These are phyloP conservation scores for Acyrthosiphon pisum DNA, from an alignment of 1,140 invertebrate genomes.

Conservation along the genomic window DNA sequence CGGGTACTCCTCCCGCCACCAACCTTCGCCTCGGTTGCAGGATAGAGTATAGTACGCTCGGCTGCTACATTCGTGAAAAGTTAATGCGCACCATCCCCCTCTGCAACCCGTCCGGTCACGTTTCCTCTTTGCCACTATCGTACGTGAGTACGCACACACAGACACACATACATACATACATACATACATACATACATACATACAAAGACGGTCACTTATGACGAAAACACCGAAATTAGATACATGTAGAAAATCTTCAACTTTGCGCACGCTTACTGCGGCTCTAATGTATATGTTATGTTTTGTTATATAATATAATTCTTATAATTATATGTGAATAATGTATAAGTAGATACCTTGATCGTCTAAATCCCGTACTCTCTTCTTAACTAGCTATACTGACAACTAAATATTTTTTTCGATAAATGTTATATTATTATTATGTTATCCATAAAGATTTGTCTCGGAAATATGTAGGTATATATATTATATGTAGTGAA, in stretches of 20 bases:
- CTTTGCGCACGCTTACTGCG: background rate
- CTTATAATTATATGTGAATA: background rate
- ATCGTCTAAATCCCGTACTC: background rate
- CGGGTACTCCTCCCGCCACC: background rate
- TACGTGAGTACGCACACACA: background rate
- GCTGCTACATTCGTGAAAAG: conserved; percentile 29
- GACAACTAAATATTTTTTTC: background rate
- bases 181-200: background rate
- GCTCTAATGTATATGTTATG: background rate
- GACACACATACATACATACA: background rate
- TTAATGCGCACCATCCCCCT: background rate
- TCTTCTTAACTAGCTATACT: too few relatives aligned
- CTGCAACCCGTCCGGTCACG: background rate
- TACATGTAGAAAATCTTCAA: background rate
- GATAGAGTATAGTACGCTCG: background rate
- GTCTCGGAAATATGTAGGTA: background rate
- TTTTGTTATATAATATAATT: background rate
- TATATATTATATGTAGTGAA: background rate
- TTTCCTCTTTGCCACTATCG: background rate
- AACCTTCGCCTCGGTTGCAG: background rate
- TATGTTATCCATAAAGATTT: background rate
- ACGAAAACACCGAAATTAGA: background rate
- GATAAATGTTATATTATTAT: background rate
- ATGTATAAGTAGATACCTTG: background rate
- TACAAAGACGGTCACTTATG: background rate